These are phyloP conservation scores for Nomia melanderi DNA, from an alignment of 1,140 invertebrate species.

Conservation along the genomic window DNA sequence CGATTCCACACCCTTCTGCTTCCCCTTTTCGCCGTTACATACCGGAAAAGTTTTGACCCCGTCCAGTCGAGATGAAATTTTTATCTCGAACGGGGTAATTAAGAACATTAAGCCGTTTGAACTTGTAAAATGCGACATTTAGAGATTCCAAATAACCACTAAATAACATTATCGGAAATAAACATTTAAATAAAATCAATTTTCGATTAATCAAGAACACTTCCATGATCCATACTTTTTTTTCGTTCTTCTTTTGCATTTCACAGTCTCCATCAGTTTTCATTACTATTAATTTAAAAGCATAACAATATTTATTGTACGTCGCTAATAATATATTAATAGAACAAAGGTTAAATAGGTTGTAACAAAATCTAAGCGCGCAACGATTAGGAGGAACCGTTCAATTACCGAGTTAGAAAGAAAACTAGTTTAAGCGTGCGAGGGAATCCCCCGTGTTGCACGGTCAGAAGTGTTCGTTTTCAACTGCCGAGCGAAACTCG, in stretches of 20 bases:
- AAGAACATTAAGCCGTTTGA: background rate
- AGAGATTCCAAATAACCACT: too few relatives aligned
- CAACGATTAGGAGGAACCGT: background rate
- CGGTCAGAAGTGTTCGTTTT: constrained; percentile 8
- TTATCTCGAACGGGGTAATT: background rate
- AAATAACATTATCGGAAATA: too few relatives aligned
- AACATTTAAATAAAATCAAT: too few relatives aligned
- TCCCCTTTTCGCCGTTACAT: background rate
- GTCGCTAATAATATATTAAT: too few relatives aligned
- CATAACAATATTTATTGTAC: too few relatives aligned
- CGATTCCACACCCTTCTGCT: constrained; percentile 15
- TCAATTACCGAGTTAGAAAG: background rate
- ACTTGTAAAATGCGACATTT: background rate
- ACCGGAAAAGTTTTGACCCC: constrained; percentile 33
- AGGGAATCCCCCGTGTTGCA: background rate
- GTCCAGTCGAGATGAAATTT: background rate
- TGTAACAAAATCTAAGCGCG: too few relatives aligned
- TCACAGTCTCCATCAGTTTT: too few relatives aligned
- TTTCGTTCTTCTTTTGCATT: too few relatives aligned
- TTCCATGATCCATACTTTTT: too few relatives aligned
- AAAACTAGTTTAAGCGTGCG: background rate
- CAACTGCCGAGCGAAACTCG: constrained; percentile 3
- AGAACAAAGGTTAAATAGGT: too few relatives aligned
- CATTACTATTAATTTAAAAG: too few relatives aligned
- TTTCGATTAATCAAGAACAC: too few relatives aligned